Evolutionary conservation across 1,140 invertebrate species (phyloP), one percentile per base, ranked within the genome.

Genomic region (Bombus haemorrhoidalis): DNA sequence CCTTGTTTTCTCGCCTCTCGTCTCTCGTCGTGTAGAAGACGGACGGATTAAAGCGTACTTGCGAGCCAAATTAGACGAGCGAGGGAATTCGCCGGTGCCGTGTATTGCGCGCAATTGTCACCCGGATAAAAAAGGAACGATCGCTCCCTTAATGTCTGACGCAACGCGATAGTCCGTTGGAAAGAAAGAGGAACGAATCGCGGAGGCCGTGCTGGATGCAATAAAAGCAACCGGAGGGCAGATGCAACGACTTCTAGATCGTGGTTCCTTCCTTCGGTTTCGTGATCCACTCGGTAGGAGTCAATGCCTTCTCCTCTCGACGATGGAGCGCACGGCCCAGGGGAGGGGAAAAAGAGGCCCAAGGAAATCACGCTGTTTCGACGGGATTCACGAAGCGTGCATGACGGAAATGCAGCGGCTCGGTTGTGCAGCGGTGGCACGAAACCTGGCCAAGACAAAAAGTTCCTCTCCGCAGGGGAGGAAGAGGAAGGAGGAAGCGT

Each of bases 331-430:
- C 25, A n/a, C 32, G 34, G 32, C 1, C 34, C 32, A 10, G 57
- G 69, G 71, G 43, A 59, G 28, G 47, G 71, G 37, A 69, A 74
- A 82, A 77, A 39, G 32, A 62, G 86, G 86, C 71, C 81, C 69
- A 75, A 85, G 74, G 72, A 85, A 86, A 86, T 86, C 86, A 81
- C 78, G 77, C 83, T 77, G 83, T 87, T 87, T 87, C 81, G 86
- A 71, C 84, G 72, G 62, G 79, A 88, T 82, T 75, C 79, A 79
- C 75, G 79, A 68, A 82, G 84, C 87, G 80, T 89, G 88, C 87
- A 90, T 92, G 91, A 88, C 90, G 85, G 90, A 92, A 87, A 87
- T 81, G 77, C 88, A 83, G 86, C 83, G 72, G 82, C 86, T 77
- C 83, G 89, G 83, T 85, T 72, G 83, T 75, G 77, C 74, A 74